A percentile compares a stretch with the other conserved stretches of the same genome.
Conservation (phyloP, 2,113 vertebrate genomes). For the Isurus oxyrinchus region DNA sequence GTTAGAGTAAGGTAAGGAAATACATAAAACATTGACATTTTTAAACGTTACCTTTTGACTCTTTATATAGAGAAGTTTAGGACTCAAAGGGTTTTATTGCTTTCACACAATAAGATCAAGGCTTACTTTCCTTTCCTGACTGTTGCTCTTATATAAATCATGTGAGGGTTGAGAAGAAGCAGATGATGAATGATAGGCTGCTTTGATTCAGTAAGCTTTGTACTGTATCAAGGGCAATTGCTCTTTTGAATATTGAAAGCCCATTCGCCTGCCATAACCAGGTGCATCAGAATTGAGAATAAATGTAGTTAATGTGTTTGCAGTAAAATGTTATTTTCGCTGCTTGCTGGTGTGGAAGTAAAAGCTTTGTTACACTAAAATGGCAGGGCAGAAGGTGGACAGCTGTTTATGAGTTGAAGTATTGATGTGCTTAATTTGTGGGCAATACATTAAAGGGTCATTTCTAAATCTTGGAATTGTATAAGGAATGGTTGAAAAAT, state of each 20-base stretch:
- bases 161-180: background rate
- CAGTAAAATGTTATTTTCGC: background rate
- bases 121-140: background rate
- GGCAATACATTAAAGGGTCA: background rate
- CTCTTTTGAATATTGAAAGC: background rate
- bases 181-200: background rate
- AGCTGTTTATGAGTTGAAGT: background rate
- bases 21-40: background rate
- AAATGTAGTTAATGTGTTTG: background rate
- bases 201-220: background rate
- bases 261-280: background rate
- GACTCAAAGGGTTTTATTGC: background rate
- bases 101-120: background rate
- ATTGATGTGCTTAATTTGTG: background rate
- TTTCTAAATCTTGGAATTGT: background rate
- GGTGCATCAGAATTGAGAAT: background rate
- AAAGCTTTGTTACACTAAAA: background rate
- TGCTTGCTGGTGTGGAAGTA: background rate
- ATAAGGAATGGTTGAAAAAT: background rate
- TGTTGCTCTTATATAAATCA: background rate
- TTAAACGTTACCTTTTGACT: background rate
- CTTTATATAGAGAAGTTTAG: background rate
- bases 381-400: background rate
- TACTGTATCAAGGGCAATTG: background rate
- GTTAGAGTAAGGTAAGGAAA: background rate